Percentiles rank a stretch among this genome's conserved stretches.
These are phyloP conservation scores for Onthophagus sagittarius DNA, from an alignment of 2,888 invertebrate genomes.

Conservation along the genomic window DNA sequence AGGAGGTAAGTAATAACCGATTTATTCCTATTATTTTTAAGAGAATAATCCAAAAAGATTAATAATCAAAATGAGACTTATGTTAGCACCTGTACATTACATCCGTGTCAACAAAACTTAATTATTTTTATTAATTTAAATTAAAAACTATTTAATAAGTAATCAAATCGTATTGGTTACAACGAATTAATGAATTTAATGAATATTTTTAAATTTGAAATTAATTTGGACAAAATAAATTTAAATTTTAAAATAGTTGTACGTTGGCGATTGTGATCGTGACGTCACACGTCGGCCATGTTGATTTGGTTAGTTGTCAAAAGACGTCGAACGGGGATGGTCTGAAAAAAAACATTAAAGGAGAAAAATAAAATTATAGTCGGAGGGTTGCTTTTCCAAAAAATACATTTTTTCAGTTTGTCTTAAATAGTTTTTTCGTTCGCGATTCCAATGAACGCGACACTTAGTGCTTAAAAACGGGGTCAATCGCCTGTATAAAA, in stretches of 20 bases:
- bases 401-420: no score
- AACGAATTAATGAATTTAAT: not conserved
- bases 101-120: not conserved
- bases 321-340: constrained; percentile 35
- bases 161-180: not conserved
- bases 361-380: no score
- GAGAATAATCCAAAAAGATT: no score
- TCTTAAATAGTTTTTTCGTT: constrained; percentile 14
- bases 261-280: constrained; percentile 31
- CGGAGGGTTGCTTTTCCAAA: no score
- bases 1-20: constrained; percentile 59
- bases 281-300: constrained; percentile 39
- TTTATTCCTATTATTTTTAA: no score
- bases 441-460: not conserved
- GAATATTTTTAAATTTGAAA: constrained; percentile 17
- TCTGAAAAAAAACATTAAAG: constrained; percentile 33
- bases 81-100: not conserved
- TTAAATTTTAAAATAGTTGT: no score
- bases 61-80: no score
- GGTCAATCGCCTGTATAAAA: constrained; percentile 20
- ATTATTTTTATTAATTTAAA: not conserved
- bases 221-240: constrained; percentile 22
- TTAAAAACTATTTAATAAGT: not conserved
- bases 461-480: not conserved
- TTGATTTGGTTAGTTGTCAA: constrained; percentile 33